Percentiles rank a stretch among this genome's conserved stretches.
phyloP scores from a whole-genome alignment of 2,888 invertebrate genomes.

The Acanthosepion pharaonis region DNA sequence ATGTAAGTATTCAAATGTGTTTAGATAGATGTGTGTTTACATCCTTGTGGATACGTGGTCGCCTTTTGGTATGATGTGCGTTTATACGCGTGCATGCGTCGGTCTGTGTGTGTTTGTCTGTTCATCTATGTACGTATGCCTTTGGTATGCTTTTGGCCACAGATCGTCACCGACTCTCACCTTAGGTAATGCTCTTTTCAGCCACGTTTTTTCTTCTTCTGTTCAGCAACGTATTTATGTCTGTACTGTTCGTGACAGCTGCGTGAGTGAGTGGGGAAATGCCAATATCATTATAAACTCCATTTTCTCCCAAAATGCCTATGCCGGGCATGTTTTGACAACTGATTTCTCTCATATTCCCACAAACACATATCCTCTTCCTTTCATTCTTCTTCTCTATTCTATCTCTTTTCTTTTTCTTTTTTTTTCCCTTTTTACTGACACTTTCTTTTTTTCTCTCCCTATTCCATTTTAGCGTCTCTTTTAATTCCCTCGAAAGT shows the following conservation, averaged over 20 bases:
- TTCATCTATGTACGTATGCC: not conserved
- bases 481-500: too few species aligned
- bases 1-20: too few species aligned
- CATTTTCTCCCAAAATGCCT: not conserved
- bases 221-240: not conserved
- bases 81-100: not conserved
- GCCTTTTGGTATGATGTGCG: not conserved
- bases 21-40: too few species aligned
- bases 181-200: not conserved
- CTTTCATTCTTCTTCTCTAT: not conserved
- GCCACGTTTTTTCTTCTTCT: not conserved
- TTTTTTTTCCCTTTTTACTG: too few species aligned
- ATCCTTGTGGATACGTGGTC: too few species aligned
- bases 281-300: not conserved
- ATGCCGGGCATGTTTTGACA: conserved; percentile 21
- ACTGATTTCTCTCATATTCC: not conserved
- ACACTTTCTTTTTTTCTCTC: too few species aligned
- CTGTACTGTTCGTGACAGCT: not conserved
- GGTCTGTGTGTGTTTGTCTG: not conserved
- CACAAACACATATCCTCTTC: not conserved
- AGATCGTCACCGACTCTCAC: not conserved
- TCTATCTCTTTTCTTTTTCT: too few species aligned
- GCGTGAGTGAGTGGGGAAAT: not conserved
- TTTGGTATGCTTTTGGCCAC: not conserved
- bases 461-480: too few species aligned